Evolutionary conservation across 1,140 invertebrate species (phyloP), one percentile per base, ranked within the genome.

Genomic region (Hypothenemus hampei): DNA sequence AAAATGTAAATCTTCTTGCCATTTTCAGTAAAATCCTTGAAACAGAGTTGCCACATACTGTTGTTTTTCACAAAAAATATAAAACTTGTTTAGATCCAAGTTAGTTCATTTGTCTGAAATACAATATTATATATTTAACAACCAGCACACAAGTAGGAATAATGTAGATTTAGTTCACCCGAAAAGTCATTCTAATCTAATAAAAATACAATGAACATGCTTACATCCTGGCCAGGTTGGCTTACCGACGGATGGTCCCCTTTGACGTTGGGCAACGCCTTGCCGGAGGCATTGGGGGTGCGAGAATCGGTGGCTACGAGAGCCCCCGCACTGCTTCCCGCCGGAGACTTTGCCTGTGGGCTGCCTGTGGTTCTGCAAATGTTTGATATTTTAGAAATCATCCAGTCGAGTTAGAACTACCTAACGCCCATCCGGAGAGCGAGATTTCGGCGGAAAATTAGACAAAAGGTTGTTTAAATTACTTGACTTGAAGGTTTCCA

Each of bases 251-350:
- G 86, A 75, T 89, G 86, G 33, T 84, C 81, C 70, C 78, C 36
- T 74, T 87, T 87, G 69, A 86, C 86, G 77, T 86, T 87, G 67
- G 85, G 82, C 41, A 85, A 76, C 49, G 84, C 81, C 61, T 87
- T 83, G 67, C 81, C 86, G 46, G 81, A 75, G 0, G 82, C 79
- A 5, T 83, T 84, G 3, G 82, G 83, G n/a, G 82, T 84, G 29
- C 82, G 75, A 3, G 78, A 75, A 59, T 81, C 82, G 33, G 77
- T 72, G 15, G 73, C 78, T 23, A 57, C 54, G 37, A 65, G 63
- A 11, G 77, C 75, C 26, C 78, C 82, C 49, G 76, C 72, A 60
- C 80, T 81, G 65, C 79, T 80, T 33, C 79, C 78, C n/a, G 80
- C 81, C 16, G 84, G 81, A 16, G 81, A 79, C 72, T 86, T 87